phyloP scores from a whole-genome alignment of 2,888 invertebrate species.

The Drosophila infuscata region DNA sequence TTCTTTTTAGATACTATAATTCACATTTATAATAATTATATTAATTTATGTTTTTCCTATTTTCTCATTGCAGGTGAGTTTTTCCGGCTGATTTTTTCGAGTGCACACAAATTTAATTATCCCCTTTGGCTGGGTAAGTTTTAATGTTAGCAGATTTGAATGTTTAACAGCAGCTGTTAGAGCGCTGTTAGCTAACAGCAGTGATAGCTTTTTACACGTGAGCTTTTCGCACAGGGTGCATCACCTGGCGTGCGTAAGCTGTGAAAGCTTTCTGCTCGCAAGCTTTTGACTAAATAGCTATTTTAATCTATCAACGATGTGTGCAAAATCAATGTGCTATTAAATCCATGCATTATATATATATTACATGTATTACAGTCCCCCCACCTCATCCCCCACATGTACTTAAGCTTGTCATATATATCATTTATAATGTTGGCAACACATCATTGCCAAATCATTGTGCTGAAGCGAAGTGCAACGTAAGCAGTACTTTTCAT shows the following conservation, averaged over 20 bases:
- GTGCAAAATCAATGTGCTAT: slow-evolving; percentile 37
- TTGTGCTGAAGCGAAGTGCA: slow-evolving; percentile 42
- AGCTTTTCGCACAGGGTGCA: slow-evolving; percentile 45
- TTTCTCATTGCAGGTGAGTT: slow-evolving; percentile 69
- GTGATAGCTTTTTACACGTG: slow-evolving; percentile 16
- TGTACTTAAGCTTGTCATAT: slow-evolving; percentile 16
- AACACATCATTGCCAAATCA: slow-evolving; percentile 41
- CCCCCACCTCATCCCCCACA: neutral
- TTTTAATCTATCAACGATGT: neutral
- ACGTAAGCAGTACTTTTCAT: slow-evolving; percentile 44
- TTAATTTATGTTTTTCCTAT: slow-evolving; percentile 13
- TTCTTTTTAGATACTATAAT: neutral
- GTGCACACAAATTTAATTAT: neutral
- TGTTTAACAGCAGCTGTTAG: slow-evolving; percentile 44
- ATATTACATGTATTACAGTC: neutral
- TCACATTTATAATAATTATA: neutral
- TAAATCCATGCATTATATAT: slow-evolving; percentile 1
- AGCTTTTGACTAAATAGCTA: slow-evolving; percentile 22
- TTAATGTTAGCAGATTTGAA: slow-evolving; percentile 35
- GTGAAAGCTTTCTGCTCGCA: neutral
- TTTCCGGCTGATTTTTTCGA: slow-evolving; percentile 32
- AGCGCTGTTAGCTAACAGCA: slow-evolving; percentile 42
- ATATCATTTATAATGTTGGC: slow-evolving; percentile 41
- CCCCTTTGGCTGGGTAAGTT: slow-evolving; percentile 38
- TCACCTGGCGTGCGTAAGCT: neutral